These are phyloP conservation scores for Indicator indicator DNA, from an alignment of 2,113 vertebrate genomes.

Conservation along the genomic window DNA sequence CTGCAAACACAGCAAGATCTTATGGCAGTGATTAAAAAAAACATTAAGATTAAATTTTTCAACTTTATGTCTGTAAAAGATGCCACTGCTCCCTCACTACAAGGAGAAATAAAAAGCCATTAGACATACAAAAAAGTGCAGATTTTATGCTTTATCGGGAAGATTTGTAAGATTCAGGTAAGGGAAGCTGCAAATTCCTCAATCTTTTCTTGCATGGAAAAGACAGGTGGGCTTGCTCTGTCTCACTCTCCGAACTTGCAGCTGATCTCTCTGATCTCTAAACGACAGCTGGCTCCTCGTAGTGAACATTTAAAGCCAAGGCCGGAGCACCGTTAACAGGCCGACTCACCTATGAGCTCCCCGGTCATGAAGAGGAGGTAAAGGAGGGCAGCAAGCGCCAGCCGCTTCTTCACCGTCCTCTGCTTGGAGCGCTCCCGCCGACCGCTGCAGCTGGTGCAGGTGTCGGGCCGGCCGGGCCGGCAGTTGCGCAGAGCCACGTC, in stretches of 20 bases:
- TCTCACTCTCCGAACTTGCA: not conserved
- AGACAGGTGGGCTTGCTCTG: not conserved
- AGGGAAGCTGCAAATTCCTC: not conserved
- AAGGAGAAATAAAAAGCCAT: not conserved
- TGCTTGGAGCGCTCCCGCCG: constrained; percentile 79
- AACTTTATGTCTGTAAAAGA: not conserved
- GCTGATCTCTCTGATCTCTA: not conserved
- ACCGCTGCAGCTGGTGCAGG: constrained; percentile 83
- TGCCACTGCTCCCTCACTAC: not conserved
- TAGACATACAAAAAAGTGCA: rapidly evolving
- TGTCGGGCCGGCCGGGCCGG: constrained; percentile 71
- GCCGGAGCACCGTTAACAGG: not conserved
- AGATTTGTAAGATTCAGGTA: not conserved
- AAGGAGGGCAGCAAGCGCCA: constrained; percentile 85
- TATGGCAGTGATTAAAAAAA: not conserved
- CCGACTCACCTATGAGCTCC: constrained; percentile 90
- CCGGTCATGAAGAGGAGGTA: constrained; percentile 94
- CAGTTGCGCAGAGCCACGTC: constrained; percentile 59
- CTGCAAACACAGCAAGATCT: not conserved
- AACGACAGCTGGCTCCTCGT: not conserved
- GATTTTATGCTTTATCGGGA: not conserved
- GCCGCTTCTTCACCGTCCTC: constrained; percentile 83
- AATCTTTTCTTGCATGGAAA: not conserved
- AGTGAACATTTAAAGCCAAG: not conserved
- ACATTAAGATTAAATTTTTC: not conserved